A percentile compares a stretch with the other conserved stretches of the same genome.
These are phyloP conservation scores for Delphinapterus leucas DNA, from an alignment of 2,113 vertebrate genomes.

Conservation along the genomic window DNA sequence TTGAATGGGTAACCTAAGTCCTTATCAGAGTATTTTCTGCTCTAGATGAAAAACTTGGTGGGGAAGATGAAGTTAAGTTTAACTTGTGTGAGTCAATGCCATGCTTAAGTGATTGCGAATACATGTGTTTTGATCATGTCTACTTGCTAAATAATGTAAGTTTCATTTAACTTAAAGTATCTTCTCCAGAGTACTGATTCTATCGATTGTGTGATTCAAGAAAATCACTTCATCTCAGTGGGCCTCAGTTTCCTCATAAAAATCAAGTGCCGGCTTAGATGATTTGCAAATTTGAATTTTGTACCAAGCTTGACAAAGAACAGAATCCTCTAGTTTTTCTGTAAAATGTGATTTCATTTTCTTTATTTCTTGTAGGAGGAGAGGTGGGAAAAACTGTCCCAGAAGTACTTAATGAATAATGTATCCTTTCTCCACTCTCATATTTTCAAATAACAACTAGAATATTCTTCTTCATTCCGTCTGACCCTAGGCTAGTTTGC, in stretches of 20 bases:
- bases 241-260: background rate
- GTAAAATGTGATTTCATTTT: background rate
- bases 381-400: background rate
- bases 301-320: background rate
- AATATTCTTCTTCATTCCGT: background rate
- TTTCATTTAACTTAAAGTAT: background rate
- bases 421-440: background rate
- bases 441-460: background rate
- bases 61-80: background rate
- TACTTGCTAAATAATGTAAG: background rate
- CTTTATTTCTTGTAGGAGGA: background rate
- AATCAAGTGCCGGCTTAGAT: background rate
- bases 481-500: background rate
- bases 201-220: background rate
- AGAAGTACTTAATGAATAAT: background rate
- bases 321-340: background rate
- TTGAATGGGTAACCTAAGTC: background rate
- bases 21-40: background rate
- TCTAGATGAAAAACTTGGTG: background rate
- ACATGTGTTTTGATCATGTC: background rate
- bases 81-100: background rate
- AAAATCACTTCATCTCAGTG: background rate
- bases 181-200: background rate
- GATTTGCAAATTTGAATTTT: background rate
- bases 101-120: background rate